A percentile compares a stretch with the other conserved stretches of the same genome.
Evolutionary conservation across 2,797 vertebrate genomes (phyloP).

Genomic region (Lagorchestes hirsutus): DNA sequence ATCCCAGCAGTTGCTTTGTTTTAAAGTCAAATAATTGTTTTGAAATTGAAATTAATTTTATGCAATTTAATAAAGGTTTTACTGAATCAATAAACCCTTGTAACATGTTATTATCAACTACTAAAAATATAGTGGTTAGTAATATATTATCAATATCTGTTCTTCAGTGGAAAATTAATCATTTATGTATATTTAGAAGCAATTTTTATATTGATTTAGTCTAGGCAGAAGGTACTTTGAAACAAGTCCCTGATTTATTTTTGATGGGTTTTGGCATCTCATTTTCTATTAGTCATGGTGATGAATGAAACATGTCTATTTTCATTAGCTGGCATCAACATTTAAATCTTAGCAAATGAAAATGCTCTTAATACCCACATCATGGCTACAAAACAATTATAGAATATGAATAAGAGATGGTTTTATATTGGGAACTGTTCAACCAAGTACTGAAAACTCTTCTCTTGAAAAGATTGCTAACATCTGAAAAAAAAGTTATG

Average conservation of each 20-base stretch:
- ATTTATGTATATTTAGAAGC: conserved; percentile 34
- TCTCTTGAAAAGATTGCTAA: not conserved
- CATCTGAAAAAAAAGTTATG: not conserved
- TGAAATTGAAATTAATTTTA: conserved; percentile 51
- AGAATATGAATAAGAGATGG: not conserved
- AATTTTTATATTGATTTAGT: conserved; percentile 43
- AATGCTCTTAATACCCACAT: not conserved
- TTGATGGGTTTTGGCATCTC: not conserved
- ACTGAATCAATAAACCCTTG: conserved; percentile 48
- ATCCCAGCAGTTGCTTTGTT: conserved; percentile 57
- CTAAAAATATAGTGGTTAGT: conserved; percentile 58
- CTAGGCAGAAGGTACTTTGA: conserved; percentile 15
- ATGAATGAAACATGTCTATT: conserved; percentile 19
- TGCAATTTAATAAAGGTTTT: conserved; percentile 57
- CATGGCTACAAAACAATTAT: not conserved
- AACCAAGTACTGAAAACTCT: not conserved
- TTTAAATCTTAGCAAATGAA: conserved; percentile 22
- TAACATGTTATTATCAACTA: conserved; percentile 29
- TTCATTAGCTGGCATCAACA: conserved; percentile 12
- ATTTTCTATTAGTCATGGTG: conserved; percentile 41
- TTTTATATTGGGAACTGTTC: not conserved
- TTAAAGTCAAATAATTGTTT: conserved; percentile 57
- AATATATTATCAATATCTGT: conserved; percentile 46
- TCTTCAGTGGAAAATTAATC: conserved; percentile 46
- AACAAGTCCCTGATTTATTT: conserved; percentile 28